Evolutionary conservation across 1,140 invertebrate species (phyloP), one percentile per base, ranked within the genome.

Genomic region (Nephila pilipes): DNA sequence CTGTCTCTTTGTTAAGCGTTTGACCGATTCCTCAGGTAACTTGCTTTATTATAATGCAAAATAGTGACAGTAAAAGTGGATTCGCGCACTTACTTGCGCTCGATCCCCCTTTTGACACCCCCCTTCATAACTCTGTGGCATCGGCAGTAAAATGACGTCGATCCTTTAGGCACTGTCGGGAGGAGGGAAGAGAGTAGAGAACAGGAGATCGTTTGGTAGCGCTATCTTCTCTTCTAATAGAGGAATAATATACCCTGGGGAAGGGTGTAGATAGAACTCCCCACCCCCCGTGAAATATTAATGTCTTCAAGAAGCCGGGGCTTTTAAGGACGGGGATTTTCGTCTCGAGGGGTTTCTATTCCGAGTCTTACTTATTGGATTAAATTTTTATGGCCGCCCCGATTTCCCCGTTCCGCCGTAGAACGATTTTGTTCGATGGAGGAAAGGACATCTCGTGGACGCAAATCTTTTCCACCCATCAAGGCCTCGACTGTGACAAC

Each of bases 301-400:
- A 89, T 89, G 87, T 32, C 65, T 89, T 20, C 32, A 32, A 75
- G 38, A 89, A 29, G 63, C 22, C 29, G 18, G 46, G 54, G 14
- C 46, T 89, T 89, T 38, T 79, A 65, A 65, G 65, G 60, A 89
- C 32, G 38, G 65, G 55, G 32, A 65, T 89, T 8, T 3, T 60
- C 58, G 55, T 87, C 85, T 38, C 55, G 25, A 16, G 85, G 69
- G 63, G 46, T 38, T 88, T 87, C 65, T 46, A 18, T 69, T 88
- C 20, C 87, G 38, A 88, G 38, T 60, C 63, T 60, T 65, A 79
- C 63, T 89, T 89, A 89, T 79, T 57, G 65, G 87, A 89, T 89
- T 89, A 79, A 79, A 89, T 79, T 89, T 89, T 89, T 89, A 89
- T 55, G 60, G 46, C 65, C 32, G 38, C 79, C 79, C 18, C 5